Evolutionary conservation across 2,797 vertebrate species (phyloP).

Genomic region (Lutjanus argentimaculatus): DNA sequence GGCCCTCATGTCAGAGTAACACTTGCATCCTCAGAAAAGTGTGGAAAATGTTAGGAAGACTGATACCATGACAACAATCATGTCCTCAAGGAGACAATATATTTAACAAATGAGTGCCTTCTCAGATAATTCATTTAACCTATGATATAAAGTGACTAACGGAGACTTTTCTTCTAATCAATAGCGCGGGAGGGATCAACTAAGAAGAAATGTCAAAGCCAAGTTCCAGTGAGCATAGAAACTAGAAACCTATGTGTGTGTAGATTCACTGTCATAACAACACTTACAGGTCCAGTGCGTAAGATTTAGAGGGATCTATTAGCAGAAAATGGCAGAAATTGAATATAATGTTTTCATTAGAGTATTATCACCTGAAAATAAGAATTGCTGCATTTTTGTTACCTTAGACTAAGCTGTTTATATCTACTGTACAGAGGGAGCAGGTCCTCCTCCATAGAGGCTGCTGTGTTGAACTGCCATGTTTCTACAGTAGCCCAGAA

Average conservation of each 20-base stretch:
- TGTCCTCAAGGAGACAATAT: background rate
- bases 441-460: too few species aligned
- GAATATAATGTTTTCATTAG: too few species aligned
- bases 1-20: background rate
- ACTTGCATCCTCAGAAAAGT: background rate
- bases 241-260: background rate
- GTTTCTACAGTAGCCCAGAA: too few species aligned
- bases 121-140: background rate
- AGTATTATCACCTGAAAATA: too few species aligned
- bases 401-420: too few species aligned
- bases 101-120: background rate
- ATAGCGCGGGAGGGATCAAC: background rate
- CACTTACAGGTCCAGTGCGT: too few species aligned
- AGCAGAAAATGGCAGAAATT: too few species aligned
- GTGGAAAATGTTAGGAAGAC: slow-evolving; percentile 1
- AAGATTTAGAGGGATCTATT: too few species aligned
- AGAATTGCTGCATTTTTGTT: too few species aligned
- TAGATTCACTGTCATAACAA: background rate
- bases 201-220: background rate
- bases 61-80: background rate
- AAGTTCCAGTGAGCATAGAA: slow-evolving; percentile 5
- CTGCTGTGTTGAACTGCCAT: too few species aligned
- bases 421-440: too few species aligned
- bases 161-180: background rate
- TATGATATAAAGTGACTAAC: background rate